phyloP scores from a whole-genome alignment of 1,140 invertebrate species.

The Drosophila nigromelanica region DNA sequence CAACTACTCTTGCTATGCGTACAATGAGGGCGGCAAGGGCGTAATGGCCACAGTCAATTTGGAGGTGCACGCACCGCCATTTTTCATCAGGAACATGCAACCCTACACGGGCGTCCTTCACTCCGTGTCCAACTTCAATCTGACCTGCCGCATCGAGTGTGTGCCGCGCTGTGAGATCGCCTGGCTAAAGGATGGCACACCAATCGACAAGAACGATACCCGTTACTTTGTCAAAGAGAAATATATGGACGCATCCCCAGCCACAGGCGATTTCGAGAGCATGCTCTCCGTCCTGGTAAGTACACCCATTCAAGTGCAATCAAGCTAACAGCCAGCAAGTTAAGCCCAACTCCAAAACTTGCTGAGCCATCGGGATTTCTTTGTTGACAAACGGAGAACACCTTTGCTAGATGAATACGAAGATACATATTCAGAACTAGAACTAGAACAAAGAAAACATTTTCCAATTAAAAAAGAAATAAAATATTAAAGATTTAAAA shows the following conservation, averaged over 20 bases:
- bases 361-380: neutral
- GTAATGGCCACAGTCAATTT: slow-evolving; percentile 89
- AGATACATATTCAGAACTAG: no score
- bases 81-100: slow-evolving; percentile 92
- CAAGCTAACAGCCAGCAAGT: neutral
- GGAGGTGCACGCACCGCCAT: slow-evolving; percentile 93
- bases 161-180: slow-evolving; percentile 92
- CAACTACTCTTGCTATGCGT: slow-evolving; percentile 94
- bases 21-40: slow-evolving; percentile 92
- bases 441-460: no score
- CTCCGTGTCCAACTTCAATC: slow-evolving; percentile 87
- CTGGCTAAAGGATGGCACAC: slow-evolving; percentile 91
- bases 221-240: slow-evolving; percentile 89
- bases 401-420: no score
- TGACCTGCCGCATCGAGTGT: slow-evolving; percentile 95
- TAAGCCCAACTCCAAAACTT: neutral
- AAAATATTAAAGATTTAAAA: no score
- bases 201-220: slow-evolving; percentile 87
- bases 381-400: neutral
- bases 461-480: no score
- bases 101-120: slow-evolving; percentile 91
- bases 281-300: slow-evolving; percentile 91
- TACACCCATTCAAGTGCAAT: slow-evolving; percentile 11
- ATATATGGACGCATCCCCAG: slow-evolving; percentile 88
- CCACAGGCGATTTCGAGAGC: slow-evolving; percentile 94